These are phyloP conservation scores for Agriopis aurantiaria DNA, from an alignment of 2,888 invertebrate genomes.

Conservation along the genomic window DNA sequence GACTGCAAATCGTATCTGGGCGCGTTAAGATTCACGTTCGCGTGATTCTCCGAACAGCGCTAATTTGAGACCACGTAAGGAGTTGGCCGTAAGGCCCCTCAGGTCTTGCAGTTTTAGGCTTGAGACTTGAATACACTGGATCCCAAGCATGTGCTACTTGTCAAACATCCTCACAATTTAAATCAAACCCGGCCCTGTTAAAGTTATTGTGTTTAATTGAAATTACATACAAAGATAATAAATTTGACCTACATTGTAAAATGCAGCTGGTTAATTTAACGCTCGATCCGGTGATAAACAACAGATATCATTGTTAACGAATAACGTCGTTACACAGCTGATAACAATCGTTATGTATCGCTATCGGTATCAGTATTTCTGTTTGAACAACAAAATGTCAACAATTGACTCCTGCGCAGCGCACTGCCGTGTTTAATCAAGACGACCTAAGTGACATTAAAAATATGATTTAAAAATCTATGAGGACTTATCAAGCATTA, in stretches of 20 bases:
- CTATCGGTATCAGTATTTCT: slow-evolving; percentile 9
- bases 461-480: too few relatives aligned
- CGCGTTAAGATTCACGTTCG: too few relatives aligned
- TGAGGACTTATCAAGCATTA: too few relatives aligned
- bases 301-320: slow-evolving; percentile 33
- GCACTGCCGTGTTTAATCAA: neutral
- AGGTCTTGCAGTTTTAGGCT: too few relatives aligned
- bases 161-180: too few relatives aligned
- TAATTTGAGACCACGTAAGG: too few relatives aligned
- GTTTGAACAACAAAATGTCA: slow-evolving; percentile 17
- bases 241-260: slow-evolving; percentile 15
- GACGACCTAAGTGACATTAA: neutral
- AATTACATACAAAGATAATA: neutral
- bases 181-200: too few relatives aligned
- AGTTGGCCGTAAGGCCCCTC: too few relatives aligned
- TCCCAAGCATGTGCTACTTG: too few relatives aligned
- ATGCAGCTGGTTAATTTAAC: slow-evolving; percentile 3
- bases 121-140: too few relatives aligned
- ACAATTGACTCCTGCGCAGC: slow-evolving; percentile 3
- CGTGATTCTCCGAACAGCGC: too few relatives aligned
- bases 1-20: too few relatives aligned
- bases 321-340: slow-evolving; percentile 32
- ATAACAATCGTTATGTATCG: slow-evolving; percentile 21
- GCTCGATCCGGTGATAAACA: slow-evolving; percentile 20
- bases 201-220: neutral